These are phyloP conservation scores for Scaptomyza flava DNA, from an alignment of 2,888 invertebrate genomes.

Conservation along the genomic window DNA sequence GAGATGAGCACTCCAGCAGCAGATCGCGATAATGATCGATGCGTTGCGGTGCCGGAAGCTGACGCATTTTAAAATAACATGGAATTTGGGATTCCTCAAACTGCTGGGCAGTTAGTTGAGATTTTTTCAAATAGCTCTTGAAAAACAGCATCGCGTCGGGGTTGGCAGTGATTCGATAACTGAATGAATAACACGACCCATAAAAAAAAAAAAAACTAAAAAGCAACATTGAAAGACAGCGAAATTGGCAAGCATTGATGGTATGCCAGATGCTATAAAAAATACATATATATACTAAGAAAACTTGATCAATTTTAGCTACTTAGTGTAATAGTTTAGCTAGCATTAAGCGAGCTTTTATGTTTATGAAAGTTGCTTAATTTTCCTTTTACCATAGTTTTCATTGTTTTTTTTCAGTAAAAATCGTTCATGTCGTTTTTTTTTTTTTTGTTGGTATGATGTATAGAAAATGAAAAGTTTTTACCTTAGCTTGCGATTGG, in stretches of 20 bases:
- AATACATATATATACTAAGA: slow-evolving; percentile 23
- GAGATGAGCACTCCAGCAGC: slow-evolving; percentile 59
- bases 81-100: slow-evolving; percentile 75
- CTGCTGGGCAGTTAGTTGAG: slow-evolving; percentile 72
- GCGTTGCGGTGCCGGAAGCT: slow-evolving; percentile 63
- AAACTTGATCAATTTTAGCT: slow-evolving; percentile 32
- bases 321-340: neutral
- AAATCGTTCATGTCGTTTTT: slow-evolving; percentile 53
- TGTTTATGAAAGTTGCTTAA: slow-evolving; percentile 28
- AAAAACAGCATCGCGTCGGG: slow-evolving; percentile 74
- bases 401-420: slow-evolving; percentile 38
- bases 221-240: slow-evolving; percentile 7
- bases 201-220: neutral
- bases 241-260: slow-evolving; percentile 45
- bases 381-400: slow-evolving; percentile 56
- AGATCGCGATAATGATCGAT: slow-evolving; percentile 72
- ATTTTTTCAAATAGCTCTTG: slow-evolving; percentile 79
- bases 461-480: slow-evolving; percentile 81
- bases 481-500: slow-evolving; percentile 84
- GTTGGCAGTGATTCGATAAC: slow-evolving; percentile 34
- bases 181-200: slow-evolving; percentile 20
- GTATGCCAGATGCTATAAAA: slow-evolving; percentile 15
- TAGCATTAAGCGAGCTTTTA: slow-evolving; percentile 1
- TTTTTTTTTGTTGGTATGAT: slow-evolving; percentile 57
- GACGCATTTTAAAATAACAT: slow-evolving; percentile 80